Conservation (phyloP, 2,113 vertebrate genomes). For the Lepus timidus region DNA sequence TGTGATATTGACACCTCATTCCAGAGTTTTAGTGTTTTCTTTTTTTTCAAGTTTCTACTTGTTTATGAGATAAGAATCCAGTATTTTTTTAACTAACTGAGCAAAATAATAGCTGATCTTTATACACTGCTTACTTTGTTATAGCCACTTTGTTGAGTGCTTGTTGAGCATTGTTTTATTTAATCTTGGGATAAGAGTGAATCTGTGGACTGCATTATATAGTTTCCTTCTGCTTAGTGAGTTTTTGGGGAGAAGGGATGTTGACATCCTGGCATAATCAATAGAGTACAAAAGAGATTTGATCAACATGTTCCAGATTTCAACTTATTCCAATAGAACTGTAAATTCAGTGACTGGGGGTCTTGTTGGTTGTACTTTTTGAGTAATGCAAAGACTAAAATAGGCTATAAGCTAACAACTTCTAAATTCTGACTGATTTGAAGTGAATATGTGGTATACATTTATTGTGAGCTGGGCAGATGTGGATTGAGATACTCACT, state of each 20-base stretch:
- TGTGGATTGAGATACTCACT: neutral
- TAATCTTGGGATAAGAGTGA: neutral
- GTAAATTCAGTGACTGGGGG: neutral
- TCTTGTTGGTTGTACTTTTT: constrained; percentile 47
- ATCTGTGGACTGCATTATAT: neutral
- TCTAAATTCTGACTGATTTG: constrained; percentile 8
- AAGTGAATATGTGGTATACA: neutral
- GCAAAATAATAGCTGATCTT: neutral
- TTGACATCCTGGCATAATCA: neutral
- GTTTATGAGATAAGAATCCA: neutral
- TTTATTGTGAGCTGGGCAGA: neutral
- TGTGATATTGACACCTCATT: neutral
- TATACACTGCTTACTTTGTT: neutral
- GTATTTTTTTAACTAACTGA: neutral
- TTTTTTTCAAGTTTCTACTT: neutral
- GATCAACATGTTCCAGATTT: constrained; percentile 1
- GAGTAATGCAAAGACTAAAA: neutral
- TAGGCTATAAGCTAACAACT: neutral
- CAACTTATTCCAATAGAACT: neutral
- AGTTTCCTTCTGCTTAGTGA: neutral
- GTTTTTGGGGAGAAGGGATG: constrained; percentile 12
- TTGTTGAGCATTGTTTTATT: neutral
- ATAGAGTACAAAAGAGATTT: neutral
- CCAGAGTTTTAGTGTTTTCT: neutral
- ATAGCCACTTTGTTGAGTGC: neutral